These are phyloP conservation scores for Merops nubicus DNA, from an alignment of 2,113 vertebrate species.

Conservation along the genomic window DNA sequence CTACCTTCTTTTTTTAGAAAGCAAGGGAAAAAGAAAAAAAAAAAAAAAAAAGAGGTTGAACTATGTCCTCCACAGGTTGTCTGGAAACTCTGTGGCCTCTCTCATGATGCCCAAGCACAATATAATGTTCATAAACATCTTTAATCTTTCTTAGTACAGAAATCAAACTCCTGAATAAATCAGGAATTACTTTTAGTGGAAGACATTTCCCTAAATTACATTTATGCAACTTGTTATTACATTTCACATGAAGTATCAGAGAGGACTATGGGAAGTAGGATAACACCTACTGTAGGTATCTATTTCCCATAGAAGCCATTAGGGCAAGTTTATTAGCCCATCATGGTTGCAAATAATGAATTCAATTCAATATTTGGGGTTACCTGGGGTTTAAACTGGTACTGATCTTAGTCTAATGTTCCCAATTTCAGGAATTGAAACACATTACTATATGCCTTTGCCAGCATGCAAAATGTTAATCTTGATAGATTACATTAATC, in stretches of 20 bases:
- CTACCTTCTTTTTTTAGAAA: neutral
- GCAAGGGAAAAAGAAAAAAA: no score
- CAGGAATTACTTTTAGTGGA: neutral
- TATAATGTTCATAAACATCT: neutral
- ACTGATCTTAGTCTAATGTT: constrained; percentile 47
- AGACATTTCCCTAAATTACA: constrained; percentile 5
- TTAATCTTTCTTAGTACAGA: neutral
- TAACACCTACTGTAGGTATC: neutral
- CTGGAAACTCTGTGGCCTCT: neutral
- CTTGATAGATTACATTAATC: constrained; percentile 63
- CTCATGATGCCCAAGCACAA: neutral
- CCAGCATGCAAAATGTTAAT: constrained; percentile 65
- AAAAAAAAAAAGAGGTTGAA: neutral
- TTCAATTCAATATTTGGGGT: constrained; percentile 56
- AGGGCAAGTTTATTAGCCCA: constrained; percentile 31
- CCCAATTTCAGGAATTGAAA: constrained; percentile 49
- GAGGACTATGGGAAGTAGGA: neutral
- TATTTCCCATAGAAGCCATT: constrained; percentile 2
- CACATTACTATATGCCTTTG: constrained; percentile 37
- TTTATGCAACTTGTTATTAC: constrained; percentile 23
- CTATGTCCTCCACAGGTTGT: neutral
- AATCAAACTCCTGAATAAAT: constrained; percentile 15
- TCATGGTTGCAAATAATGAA: constrained; percentile 31
- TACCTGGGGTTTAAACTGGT: constrained; percentile 57
- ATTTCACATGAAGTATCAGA: neutral